Percentiles rank a stretch among this genome's conserved stretches.
Evolutionary conservation across 2,888 invertebrate genomes (phyloP).

Genomic region (Octonoba sinensis): DNA sequence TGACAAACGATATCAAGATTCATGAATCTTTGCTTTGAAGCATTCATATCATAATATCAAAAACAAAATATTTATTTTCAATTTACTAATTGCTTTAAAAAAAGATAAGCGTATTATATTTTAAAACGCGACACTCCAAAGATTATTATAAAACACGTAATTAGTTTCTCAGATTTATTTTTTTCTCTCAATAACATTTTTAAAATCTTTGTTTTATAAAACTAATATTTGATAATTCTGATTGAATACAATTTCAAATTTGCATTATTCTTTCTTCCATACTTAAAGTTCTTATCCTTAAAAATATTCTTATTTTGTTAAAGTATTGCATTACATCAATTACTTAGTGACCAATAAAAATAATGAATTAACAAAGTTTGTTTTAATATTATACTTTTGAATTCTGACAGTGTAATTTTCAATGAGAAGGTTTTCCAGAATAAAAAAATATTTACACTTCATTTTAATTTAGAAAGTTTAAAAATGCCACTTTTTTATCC

Average conservation of each 20-base stretch:
- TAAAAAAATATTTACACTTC: not conserved
- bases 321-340: conserved; percentile 29
- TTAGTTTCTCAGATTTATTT: too few relatives aligned
- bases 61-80: not conserved
- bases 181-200: too few relatives aligned
- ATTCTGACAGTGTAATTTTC: conserved; percentile 6
- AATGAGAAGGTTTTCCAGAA: too few relatives aligned
- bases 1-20: too few relatives aligned
- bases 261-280: not conserved
- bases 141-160: too few relatives aligned
- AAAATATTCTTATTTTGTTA: not conserved
- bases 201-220: not conserved
- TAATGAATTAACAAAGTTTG: conserved; percentile 15
- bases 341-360: conserved; percentile 25
- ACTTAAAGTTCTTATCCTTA: not conserved
- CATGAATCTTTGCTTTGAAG: not conserved
- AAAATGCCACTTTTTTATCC: conserved; percentile 15
- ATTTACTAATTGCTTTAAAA: too few relatives aligned
- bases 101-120: too few relatives aligned
- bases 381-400: conserved; percentile 33
- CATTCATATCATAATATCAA: not conserved
- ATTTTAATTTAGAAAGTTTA: conserved; percentile 46
- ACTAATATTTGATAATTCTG: not conserved
- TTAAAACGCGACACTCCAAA: too few relatives aligned
- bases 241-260: conserved; percentile 6